Base-by-base conservation (phyloP, 2,797 vertebrate genomes). In the Notolabrus celidotus region DNA sequence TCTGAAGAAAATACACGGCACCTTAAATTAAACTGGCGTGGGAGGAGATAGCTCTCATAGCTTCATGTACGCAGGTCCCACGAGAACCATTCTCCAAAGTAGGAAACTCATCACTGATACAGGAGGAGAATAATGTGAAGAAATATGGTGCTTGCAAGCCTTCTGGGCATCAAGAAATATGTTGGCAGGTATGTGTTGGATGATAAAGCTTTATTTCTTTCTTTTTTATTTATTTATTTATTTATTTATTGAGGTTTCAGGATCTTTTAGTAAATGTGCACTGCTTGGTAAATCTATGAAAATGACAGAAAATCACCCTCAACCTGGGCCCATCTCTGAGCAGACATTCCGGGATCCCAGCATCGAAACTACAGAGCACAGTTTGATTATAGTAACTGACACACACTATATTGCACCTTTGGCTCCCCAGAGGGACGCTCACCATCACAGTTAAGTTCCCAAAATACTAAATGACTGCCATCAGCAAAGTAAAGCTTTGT, bases 381-480 rank as follows among this genome's bases (percentile, higher is more conserved):
- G 43, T 53, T 29, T 60, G 46, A 71, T 77, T 58, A 84, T n/a
- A n/a, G n/a, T 80, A 47, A 56, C 58, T 31, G 60, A 67, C 47
- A 15, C 33, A 64, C 34, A 67, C n/a, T 68, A 39, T 69, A 57
- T 27, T 53, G 29, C 45, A 77, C 63, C 59, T 81, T 69, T 69
- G 43, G 55, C 61, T 58, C 12, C 33, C 33, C 49, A 46, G 4
- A 49, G 51, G 42, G 56, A 63, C 47, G 65, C 62, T 71, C 25
- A 38, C 58, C 31, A 73, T 33, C 16, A 50, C 39, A 54, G 20
- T 12, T 6, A 19, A 54, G 22, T 59, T 57, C 49, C 56, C 36
- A 55, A 81, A 80, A 62, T 51, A 74, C 54, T 42, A 74, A 75
- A 77, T 66, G 67, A 83, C 38, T 54, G 57, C 45, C 49, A 57